These are phyloP conservation scores for Spondyliosoma cantharus DNA, from an alignment of 2,797 vertebrate genomes.

Conservation along the genomic window DNA sequence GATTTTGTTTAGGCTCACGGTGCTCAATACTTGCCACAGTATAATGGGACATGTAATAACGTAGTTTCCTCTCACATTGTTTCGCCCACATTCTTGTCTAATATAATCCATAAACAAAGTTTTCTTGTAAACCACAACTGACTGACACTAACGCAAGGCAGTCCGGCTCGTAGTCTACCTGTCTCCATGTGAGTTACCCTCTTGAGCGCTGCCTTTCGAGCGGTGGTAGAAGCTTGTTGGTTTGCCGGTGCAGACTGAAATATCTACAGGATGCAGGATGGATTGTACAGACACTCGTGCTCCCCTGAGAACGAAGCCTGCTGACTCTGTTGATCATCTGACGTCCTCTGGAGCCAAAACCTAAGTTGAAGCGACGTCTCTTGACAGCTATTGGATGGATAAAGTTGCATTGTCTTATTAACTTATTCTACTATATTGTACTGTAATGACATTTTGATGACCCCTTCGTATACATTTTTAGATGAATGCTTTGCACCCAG, in stretches of 20 bases:
- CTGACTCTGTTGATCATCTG: background rate
- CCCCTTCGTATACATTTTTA: no score
- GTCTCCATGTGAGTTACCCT: background rate
- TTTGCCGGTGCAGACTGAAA: background rate
- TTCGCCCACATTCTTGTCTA: conserved; percentile 9
- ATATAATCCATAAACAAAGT: conserved; percentile 12
- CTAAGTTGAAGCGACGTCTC: background rate
- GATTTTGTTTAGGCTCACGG: conserved; percentile 2
- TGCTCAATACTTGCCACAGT: background rate
- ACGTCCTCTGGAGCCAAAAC: background rate
- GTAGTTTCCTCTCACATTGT: conserved; percentile 34
- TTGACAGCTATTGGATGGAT: background rate
- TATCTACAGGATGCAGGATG: background rate
- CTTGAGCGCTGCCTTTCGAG: background rate
- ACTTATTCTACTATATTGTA: no score
- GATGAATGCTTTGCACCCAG: no score
- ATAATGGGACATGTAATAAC: background rate
- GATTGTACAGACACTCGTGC: background rate
- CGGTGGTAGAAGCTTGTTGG: background rate
- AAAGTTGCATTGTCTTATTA: no score
- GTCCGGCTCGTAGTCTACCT: background rate
- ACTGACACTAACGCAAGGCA: background rate
- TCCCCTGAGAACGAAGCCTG: background rate
- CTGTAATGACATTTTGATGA: no score
- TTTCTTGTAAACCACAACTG: conserved; percentile 24